These are phyloP conservation scores for Sparidentex hasta DNA, from an alignment of 2,797 vertebrate species.

Conservation along the genomic window DNA sequence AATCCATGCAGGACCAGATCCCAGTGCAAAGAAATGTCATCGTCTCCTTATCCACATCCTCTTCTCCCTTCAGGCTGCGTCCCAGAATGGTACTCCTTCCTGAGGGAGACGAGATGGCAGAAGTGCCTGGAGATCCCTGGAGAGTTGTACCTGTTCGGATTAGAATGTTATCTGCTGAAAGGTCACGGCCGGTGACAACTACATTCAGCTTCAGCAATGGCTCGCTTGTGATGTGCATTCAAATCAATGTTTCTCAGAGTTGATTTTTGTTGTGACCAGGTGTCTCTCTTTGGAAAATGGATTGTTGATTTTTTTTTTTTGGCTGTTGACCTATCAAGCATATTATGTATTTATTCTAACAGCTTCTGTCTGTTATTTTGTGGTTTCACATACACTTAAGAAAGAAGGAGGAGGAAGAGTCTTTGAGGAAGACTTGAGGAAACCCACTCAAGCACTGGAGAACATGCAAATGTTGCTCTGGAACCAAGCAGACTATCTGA, in stretches of 20 bases:
- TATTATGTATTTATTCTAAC: background rate
- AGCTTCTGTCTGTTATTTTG: background rate
- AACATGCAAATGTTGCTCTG: too few species aligned
- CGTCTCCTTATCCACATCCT: background rate
- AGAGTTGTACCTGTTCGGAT: conserved; percentile 7
- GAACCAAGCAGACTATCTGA: too few species aligned
- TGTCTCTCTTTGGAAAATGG: background rate
- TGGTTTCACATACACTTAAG: background rate
- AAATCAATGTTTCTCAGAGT: background rate
- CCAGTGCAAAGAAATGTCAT: background rate
- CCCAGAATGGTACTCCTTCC: background rate
- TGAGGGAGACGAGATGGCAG: background rate
- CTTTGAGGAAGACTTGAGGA: too few species aligned
- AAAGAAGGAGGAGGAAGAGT: too few species aligned
- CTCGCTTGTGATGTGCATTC: background rate
- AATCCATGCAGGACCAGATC: background rate
- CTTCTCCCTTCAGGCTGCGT: background rate
- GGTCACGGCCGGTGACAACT: background rate
- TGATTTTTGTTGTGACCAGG: background rate
- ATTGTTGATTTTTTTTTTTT: background rate
- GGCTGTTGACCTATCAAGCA: background rate
- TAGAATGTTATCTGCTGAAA: conserved; percentile 2
- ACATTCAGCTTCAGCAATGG: background rate
- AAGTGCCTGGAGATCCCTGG: background rate
- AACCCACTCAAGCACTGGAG: too few species aligned